phyloP scores from a whole-genome alignment of 1,140 invertebrate species.

The Streblospio benedicti region DNA sequence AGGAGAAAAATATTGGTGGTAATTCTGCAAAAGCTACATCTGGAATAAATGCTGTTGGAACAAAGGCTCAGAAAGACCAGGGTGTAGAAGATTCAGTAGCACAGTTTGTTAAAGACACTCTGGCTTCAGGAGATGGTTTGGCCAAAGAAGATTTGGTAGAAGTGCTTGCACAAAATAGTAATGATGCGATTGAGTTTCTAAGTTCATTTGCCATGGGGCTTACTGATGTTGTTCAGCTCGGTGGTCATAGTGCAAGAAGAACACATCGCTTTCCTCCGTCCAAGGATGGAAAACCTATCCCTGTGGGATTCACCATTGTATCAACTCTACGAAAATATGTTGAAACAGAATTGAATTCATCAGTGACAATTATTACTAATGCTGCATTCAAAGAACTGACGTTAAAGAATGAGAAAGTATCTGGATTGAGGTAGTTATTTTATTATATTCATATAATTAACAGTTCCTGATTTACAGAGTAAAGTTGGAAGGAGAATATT shows the following conservation, averaged over 20 bases:
- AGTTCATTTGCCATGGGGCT: conserved; percentile 31
- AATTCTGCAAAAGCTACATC: conserved; percentile 40
- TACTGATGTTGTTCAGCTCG: conserved; percentile 39
- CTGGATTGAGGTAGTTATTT: conserved; percentile 9
- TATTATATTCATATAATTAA: no score
- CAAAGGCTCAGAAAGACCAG: conserved; percentile 26
- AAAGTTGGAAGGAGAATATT: no score
- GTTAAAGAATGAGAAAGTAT: neutral
- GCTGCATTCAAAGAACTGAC: conserved; percentile 13
- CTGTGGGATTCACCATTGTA: conserved; percentile 41
- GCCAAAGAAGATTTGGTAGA: conserved; percentile 36
- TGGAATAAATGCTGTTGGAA: conserved; percentile 39
- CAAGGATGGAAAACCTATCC: conserved; percentile 39
- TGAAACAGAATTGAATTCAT: conserved; percentile 20
- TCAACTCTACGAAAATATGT: conserved; percentile 28
- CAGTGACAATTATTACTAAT: conserved; percentile 20
- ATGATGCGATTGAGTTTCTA: conserved; percentile 32
- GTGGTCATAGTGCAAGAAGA: conserved; percentile 37
- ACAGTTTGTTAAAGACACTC: conserved; percentile 35
- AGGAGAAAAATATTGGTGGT: conserved; percentile 36
- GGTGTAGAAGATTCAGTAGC: conserved; percentile 30
- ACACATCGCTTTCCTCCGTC: conserved; percentile 40
- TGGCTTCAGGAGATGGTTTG: conserved; percentile 37
- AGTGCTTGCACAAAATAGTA: conserved; percentile 25
- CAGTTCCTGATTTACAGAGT: no score